Base-by-base conservation (phyloP, 2,113 vertebrate genomes). In the Nerophis lumbriciformis region DNA sequence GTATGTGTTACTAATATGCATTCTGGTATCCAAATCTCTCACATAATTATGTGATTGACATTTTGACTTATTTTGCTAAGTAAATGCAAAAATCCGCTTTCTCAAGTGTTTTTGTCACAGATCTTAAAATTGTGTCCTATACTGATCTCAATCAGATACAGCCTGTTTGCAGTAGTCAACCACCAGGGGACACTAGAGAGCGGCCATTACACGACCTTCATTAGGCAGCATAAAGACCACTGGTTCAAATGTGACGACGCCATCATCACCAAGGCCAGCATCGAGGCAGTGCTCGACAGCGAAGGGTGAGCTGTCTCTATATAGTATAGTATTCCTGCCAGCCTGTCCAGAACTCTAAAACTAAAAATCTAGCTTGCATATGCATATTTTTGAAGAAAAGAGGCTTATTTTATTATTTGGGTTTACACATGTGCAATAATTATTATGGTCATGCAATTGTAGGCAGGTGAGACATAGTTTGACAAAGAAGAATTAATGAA, bases 201-300 rank as follows among this genome's bases (percentile, higher is more conserved):
- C 0, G 97, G 97, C 68, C 97, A 99, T 79, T 99, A 99, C 79
- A 99, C 97, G 87, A 99, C 95, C 80, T 98, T 99, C 87, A 99
- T 99, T 88, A 86, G 97, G 57, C 97, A 99, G 89, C 97, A 99
- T 91, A 99, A 98, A 89, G 97, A 99, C 92, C 97, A 99, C 91
- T 99, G 97, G 97, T 99, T 99, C 89, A 99, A 99, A 77, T 99
- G 97, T 85, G 97, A 99, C 5, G 97, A 99, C 4, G 97, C 97
- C 77, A 98, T 99, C 89, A 99, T 99, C 89, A 99, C 97, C 84
- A 98, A 98, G 90, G 97, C 97, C 86, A 96, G 93, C 93, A 98
- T 98, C 85, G 94, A 94, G 80, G 95, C 98, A 6, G 97, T 99
- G 42, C 91, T 99, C 87, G 97, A 99, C 76, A 99, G 97, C 5